Evolutionary conservation across 2,113 vertebrate genomes (phyloP).

Genomic region (Casuarius casuarius): DNA sequence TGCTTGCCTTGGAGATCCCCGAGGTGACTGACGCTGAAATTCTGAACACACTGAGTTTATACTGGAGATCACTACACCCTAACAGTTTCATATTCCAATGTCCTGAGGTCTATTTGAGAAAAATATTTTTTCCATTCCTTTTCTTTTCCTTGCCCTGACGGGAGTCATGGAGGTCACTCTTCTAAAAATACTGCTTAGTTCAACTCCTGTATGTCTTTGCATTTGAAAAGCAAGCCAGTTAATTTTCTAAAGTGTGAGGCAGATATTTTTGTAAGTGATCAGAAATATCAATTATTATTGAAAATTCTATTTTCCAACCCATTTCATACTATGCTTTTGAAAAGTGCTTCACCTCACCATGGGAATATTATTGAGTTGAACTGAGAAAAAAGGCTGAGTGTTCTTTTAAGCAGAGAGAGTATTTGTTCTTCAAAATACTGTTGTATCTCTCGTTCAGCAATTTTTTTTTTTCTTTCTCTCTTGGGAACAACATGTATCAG

Average conservation of each 20-base stretch:
- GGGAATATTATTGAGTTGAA: neutral
- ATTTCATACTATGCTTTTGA: neutral
- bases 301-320: constrained; percentile 7
- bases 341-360: neutral
- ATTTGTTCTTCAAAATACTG: neutral
- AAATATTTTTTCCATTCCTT: neutral
- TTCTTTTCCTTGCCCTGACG: neutral
- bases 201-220: neutral
- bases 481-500: neutral
- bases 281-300: neutral
- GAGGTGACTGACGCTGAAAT: neutral
- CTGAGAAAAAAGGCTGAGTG: neutral
- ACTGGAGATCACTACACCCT: neutral
- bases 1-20: no score
- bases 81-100: neutral
- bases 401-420: neutral
- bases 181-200: neutral
- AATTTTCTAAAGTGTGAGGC: neutral
- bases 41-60: neutral
- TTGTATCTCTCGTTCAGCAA: neutral
- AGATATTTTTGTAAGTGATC: neutral
- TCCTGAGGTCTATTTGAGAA: neutral
- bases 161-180: neutral
- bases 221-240: neutral
- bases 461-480: neutral